Evolutionary conservation across 2,797 vertebrate genomes (phyloP), one percentile per base, ranked within the genome.

Genomic region (Dallia pectoralis): DNA sequence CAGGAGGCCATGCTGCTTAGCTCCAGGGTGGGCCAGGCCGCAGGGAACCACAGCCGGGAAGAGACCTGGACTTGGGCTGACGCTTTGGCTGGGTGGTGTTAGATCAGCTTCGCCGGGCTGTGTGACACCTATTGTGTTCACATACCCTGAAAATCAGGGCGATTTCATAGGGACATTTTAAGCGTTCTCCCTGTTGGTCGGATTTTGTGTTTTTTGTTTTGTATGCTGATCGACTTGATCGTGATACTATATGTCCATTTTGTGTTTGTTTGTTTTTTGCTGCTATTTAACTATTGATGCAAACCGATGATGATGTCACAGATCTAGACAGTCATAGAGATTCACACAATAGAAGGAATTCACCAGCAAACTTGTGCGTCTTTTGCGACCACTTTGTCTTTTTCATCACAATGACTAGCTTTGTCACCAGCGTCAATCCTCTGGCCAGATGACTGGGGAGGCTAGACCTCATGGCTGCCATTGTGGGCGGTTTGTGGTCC

Each of bases 11-110:
- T 63, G 36, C 73, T 78, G 75, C 79, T 86, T 84, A 76, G 85
- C 75, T 81, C 72, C 87, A 86, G 89, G 89, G 89, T 92, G 89
- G 90, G 90, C 88, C 70, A 48, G 81, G 72, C 67, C 40, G 64
- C 73, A 30, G 30, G 63, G 30, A 36, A 16, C 18, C 18, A 5
- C 59, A 30, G 22, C 27, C 4, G 29, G 15, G 61, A 89, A 88
- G 89, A 91, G 89, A 89, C 89, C 88, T 69, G 48, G 81, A 68
- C 68, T 32, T 59, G 63, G 30, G 30, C 29, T 19, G 32, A 25
- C 1, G 59, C n/a, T 22, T 27, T 5, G 62, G 29, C 62, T 33
- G 29, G 63, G 63, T 16, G 25, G 61, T 63, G 61, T 27, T 32
- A 16, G 4, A 30, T 7, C 15, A 27, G 61, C 18, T 30, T 27